A percentile compares a stretch with the other conserved stretches of the same genome.
Evolutionary conservation across 1,140 invertebrate genomes (phyloP).

Genomic region (Zelostemma sp.): DNA sequence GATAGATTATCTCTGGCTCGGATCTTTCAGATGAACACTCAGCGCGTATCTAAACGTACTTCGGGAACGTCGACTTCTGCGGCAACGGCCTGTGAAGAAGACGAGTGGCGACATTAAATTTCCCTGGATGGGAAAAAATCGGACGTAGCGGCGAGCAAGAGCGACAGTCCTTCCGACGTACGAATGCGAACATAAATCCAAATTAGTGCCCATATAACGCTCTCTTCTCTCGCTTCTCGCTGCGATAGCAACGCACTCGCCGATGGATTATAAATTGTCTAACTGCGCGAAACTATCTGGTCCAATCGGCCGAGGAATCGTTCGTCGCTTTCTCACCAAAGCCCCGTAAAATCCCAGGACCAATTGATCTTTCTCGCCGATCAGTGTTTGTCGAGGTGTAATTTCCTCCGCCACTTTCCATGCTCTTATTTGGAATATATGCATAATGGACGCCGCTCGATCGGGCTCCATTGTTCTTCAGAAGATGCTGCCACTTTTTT

Average conservation of each 20-base stretch:
- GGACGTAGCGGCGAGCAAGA: slow-evolving; percentile 9
- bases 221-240: slow-evolving; percentile 19
- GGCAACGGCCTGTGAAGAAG: background rate
- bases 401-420: slow-evolving; percentile 9
- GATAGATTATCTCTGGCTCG: background rate
- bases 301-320: slow-evolving; percentile 16
- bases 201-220: slow-evolving; percentile 32
- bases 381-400: slow-evolving; percentile 16
- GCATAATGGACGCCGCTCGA: slow-evolving; percentile 9
- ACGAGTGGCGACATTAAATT: slow-evolving; percentile 6
- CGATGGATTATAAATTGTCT: slow-evolving; percentile 34
- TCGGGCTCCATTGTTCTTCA: slow-evolving; percentile 10
- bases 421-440: slow-evolving; percentile 16
- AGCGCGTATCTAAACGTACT: background rate
- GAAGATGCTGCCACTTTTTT: too few species aligned
- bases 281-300: slow-evolving; percentile 21
- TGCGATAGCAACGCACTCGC: background rate
- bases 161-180: slow-evolving; percentile 17
- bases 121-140: slow-evolving; percentile 15
- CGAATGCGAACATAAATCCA: slow-evolving; percentile 40
- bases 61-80: background rate
- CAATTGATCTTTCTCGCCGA: slow-evolving; percentile 24
- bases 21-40: background rate
- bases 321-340: slow-evolving; percentile 22
- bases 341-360: slow-evolving; percentile 3